Base-by-base conservation (phyloP, 2,113 vertebrate species). In the Sardina pilchardus region DNA sequence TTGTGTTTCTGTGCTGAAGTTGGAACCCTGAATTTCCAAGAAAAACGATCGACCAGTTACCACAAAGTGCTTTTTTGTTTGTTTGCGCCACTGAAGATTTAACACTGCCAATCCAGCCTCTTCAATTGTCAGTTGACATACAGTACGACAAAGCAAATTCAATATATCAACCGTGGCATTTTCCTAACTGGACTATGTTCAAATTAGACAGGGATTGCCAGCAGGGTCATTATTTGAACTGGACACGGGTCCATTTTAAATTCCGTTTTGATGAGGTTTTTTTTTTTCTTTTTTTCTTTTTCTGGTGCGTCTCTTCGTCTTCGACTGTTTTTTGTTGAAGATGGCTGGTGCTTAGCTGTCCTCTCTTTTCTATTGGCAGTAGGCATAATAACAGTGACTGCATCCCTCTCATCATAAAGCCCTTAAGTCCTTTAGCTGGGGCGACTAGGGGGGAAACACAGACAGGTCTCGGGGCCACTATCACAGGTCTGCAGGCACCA, bases 61-160 rank as follows among this genome's bases (percentile, higher is more conserved):
- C 71, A 78, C 34, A 17, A 78, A 36, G 34, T 36, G 30, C 26
- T 36, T 78, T 59, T 4, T 36, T 36, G 30, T 78, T 78, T 36
- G n/a, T 12, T 36, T 34, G 30, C 26, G 71, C 71, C 71, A 78
- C 71, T 34, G 71, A 36, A 78, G 16, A 78, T 78, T 14, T 34
- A 78, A 36, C 71, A 78, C 71, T 78, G 71, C 71, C 71, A 78
- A 78, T 36, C 34, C 34, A 78, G 9, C 71, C 10, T 78, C 71
- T 78, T 78, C 34, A 78, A 36, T 34, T 78, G 71, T 4, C 71
- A 36, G 14, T 34, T 36, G 71, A 34, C 71, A 36, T 16, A 78
- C 71, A 78, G n/a, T n/a, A n/a, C n/a, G n/a, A 78, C 30, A 36
- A 78, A 78, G 12, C 2, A 78, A 78, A 36, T 12, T 34, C 30